Conservation (phyloP, 2,113 vertebrate species). For the Ovibos moschatus region DNA sequence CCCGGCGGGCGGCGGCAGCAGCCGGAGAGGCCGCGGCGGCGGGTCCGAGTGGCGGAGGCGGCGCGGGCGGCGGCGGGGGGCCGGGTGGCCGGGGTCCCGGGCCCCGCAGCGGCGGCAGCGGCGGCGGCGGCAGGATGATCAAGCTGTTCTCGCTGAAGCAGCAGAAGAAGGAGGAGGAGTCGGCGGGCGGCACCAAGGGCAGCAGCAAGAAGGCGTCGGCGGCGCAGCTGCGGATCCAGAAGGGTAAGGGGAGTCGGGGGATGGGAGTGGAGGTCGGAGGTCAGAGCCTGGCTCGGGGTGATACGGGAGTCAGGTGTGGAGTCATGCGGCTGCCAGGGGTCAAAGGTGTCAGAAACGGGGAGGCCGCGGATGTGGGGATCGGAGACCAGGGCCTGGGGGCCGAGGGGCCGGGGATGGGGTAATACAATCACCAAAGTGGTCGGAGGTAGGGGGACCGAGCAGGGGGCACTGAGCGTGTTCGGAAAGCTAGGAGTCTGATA, state of each 20-base stretch:
- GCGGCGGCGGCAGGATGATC: constrained; percentile 87
- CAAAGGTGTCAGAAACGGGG: background rate
- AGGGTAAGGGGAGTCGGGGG: constrained; percentile 81
- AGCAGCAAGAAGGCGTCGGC: constrained; percentile 95
- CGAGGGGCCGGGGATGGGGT: background rate
- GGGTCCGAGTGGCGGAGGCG: constrained; percentile 34
- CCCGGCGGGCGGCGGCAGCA: constrained; percentile 48
- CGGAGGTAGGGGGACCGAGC: background rate
- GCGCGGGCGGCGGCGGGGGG: constrained; percentile 51
- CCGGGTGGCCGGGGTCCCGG: constrained; percentile 58
- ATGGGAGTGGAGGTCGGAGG: background rate
- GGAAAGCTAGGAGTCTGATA: background rate
- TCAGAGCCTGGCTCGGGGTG: background rate
- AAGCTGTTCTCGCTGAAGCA: constrained; percentile 98
- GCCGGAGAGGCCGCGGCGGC: constrained; percentile 49
- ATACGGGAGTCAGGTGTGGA: background rate
- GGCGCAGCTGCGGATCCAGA: constrained; percentile 96
- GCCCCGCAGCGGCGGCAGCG: constrained; percentile 55
- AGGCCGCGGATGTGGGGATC: background rate
- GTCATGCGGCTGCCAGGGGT: background rate
- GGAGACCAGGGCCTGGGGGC: background rate
- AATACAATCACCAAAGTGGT: background rate
- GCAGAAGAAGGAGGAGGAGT: constrained; percentile 99
- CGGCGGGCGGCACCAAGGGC: constrained; percentile 92
- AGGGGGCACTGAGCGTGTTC: background rate